Evolutionary conservation across 1,140 invertebrate species (phyloP), one percentile per base, ranked within the genome.

Genomic region (Drosophila chauvacae): DNA sequence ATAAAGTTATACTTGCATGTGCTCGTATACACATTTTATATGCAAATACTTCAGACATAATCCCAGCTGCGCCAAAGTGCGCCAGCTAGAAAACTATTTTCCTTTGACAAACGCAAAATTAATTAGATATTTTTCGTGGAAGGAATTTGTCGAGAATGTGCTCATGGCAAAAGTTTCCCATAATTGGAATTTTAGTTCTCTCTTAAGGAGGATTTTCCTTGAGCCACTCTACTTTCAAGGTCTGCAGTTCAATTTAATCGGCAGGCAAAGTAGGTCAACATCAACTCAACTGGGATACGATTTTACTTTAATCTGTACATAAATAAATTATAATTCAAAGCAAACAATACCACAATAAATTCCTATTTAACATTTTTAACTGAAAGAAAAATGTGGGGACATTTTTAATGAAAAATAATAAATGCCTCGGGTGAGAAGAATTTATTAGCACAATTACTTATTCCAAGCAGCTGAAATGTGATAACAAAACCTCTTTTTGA

Each of bases 91-190:
- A 50, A 78, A 78, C 64, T 78, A 78, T 78, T 78, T 78, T n/a
- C 50, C 76, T 78, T 78, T 78, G 75, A 78, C 65, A 71, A 78
- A 78, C 39, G 28, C 28, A 62, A 78, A 78, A 70, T 78, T 78
- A 78, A 78, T 78, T 77, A 78, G 50, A 78, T 70, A 78, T 77
- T 77, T 76, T 77, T 69, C 23, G 55, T 30, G 30, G 18, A 55
- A n/a, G 50, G 44, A 50, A 56, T 69, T 33, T 60, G 30, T 50
- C 18, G 51, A 68, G 66, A 55, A 68, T 47, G 51, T 66, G 33
- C 10, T 33, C 60, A 48, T 41, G 28, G 45, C 35, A 35, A 66
- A 64, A 33, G 35, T 39, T 23, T n/a, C 44, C 20, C 5, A 39
- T 64, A 50, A 44, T 62, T 68, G 65, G 16, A 50, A 68, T 65